These are phyloP conservation scores for Ashinkailepas kermadecensis DNA, from an alignment of 2,888 invertebrate genomes.

Conservation along the genomic window DNA sequence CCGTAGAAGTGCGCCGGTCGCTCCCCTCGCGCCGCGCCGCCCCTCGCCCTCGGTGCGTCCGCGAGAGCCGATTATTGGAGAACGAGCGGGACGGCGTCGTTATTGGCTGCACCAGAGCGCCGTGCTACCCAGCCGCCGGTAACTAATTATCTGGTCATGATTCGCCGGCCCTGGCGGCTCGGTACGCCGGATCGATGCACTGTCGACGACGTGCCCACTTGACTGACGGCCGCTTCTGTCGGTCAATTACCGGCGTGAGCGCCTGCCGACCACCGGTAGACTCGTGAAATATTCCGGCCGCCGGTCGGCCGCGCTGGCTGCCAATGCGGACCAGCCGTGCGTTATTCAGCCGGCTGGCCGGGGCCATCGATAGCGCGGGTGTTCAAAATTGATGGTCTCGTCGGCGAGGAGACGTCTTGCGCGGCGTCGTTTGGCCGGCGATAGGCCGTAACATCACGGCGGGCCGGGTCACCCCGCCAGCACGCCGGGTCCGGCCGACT, in stretches of 20 bases:
- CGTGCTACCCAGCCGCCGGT: neutral
- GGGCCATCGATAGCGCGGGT: neutral
- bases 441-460: neutral
- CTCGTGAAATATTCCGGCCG: neutral
- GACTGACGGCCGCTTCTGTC: neutral
- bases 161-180: neutral
- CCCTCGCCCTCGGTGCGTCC: neutral
- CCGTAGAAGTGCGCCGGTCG: neutral
- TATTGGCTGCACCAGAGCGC: neutral
- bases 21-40: neutral
- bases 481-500: neutral
- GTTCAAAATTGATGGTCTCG: neutral
- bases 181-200: neutral
- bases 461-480: neutral
- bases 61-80: neutral
- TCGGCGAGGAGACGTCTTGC: neutral
- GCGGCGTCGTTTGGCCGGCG: neutral
- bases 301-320: neutral
- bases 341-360: neutral
- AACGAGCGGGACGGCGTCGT: neutral
- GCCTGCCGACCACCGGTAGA: neutral
- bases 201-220: neutral
- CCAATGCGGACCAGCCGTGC: neutral
- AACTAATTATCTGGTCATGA: slow-evolving; percentile 9
- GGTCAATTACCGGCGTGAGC: neutral